Base-by-base conservation (phyloP, 2,888 invertebrate species). In the Cybosia mesomella region DNA sequence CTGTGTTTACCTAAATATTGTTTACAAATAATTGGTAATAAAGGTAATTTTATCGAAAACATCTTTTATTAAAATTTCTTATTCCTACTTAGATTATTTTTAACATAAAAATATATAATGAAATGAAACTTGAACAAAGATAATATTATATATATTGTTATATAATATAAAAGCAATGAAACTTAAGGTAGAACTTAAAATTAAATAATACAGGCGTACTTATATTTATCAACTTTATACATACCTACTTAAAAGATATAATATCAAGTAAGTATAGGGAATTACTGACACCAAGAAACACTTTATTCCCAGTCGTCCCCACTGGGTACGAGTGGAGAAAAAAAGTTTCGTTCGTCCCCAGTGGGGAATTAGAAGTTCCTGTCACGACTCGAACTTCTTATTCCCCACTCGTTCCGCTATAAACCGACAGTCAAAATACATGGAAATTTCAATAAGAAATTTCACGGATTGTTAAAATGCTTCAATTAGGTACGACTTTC, bases 21-120 rank as follows among this genome's bases (percentile, higher is more conserved):
- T 85, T 82, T 85, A 77, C 81, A 83, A 78, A 75, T 66, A 61
- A 67, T 80, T 83, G 82, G 81, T 74, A 83, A 79, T 82, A 83
- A 80, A 83, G 75, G 68, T 78, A 34, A 54, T 21, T 54, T 15
- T 63, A 36, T 54, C 60, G 10, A 65, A 62, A 59, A 54, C 39
- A 55, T 0, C 61, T 74, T 72, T 66, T 62, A 65, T 64, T 71
- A 59, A 59, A 57, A 11, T 39, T 28, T 57, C 34, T 39, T 57
- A 39, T 36, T 54, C 34, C 63, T 54, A 62, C n/a, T 34, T 22
- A 36, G n/a, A 21, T 18, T 32, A 54, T 63, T 34, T 32, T 54
- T 34, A 54, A 32, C 13, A 34, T 15, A 43, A 15, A 18, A 32
- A 58, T 58, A 58, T 58, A 55, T 18, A 55, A 24, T 18, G 28